Percentiles rank a stretch among this genome's conserved stretches.
Evolutionary conservation across 2,113 vertebrate species (phyloP).

Genomic region (Chionomys nivalis): DNA sequence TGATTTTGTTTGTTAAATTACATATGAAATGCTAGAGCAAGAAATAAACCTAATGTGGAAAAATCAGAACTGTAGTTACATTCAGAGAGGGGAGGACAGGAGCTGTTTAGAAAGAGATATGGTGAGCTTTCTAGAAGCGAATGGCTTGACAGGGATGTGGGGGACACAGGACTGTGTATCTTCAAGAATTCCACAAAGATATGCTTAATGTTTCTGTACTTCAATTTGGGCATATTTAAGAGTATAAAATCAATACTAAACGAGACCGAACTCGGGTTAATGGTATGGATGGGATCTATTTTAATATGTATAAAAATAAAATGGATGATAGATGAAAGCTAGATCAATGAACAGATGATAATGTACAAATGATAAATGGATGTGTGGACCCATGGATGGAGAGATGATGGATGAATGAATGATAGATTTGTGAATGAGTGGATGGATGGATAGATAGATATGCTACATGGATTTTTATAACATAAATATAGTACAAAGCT

Average conservation of each 20-base stretch:
- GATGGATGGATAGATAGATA: not conserved
- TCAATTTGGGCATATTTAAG: not conserved
- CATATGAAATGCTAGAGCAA: not conserved
- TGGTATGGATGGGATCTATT: not conserved
- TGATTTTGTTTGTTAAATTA: not conserved
- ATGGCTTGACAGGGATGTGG: not conserved
- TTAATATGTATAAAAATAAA: not conserved
- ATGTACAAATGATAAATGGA: not conserved
- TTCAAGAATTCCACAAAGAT: not conserved
- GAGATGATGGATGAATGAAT: not conserved
- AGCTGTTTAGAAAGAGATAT: no score
- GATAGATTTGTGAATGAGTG: not conserved
- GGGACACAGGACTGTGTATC: not conserved
- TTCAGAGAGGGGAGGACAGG: not conserved
- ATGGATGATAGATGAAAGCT: not conserved
- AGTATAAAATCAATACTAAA: not conserved
- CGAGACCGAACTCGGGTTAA: not conserved
- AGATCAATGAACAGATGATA: no score
- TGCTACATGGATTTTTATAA: not conserved
- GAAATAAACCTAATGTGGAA: not conserved
- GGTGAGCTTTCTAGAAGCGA: not conserved
- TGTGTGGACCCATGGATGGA: not conserved
- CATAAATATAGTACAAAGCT: not conserved
- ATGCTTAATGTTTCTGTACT: not conserved
- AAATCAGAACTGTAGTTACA: not conserved